A percentile compares a stretch with the other conserved stretches of the same genome.
Conservation (phyloP, 2,113 vertebrate species). For the Mola mola region DNA sequence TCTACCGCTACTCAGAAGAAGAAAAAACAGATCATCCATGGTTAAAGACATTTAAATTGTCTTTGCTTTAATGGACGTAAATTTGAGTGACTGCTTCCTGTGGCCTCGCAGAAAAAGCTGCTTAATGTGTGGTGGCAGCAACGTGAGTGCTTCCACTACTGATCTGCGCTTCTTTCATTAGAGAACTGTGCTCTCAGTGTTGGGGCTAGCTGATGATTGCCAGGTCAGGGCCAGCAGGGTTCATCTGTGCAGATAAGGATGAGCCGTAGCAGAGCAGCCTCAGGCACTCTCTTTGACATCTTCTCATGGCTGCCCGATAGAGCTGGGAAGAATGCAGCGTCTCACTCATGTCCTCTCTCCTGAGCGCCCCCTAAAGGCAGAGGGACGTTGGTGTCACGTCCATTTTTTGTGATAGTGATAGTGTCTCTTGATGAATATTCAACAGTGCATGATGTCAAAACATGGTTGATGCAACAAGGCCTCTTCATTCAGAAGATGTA, state of each 20-base stretch:
- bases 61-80: slow-evolving; percentile 36
- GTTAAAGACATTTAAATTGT: slow-evolving; percentile 35
- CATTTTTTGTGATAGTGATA: no score
- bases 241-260: slow-evolving; percentile 75
- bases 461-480: slow-evolving; percentile 54
- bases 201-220: slow-evolving; percentile 67
- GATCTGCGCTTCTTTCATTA: slow-evolving; percentile 70
- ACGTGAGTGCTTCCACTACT: slow-evolving; percentile 45
- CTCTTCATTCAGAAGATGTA: slow-evolving; percentile 31
- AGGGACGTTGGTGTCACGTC: neutral
- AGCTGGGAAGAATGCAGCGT: slow-evolving; percentile 58
- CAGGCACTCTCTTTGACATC: slow-evolving; percentile 68
- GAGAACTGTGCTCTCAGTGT: slow-evolving; percentile 29
- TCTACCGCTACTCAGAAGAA: neutral
- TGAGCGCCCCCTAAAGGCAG: neutral
- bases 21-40: slow-evolving; percentile 7
- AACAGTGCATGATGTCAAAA: slow-evolving; percentile 36
- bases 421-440: slow-evolving; percentile 65
- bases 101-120: slow-evolving; percentile 43
- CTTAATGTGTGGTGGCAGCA: slow-evolving; percentile 50
- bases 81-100: slow-evolving; percentile 52
- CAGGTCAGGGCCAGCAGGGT: slow-evolving; percentile 73
- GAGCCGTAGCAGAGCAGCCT: slow-evolving; percentile 71
- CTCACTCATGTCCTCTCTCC: slow-evolving; percentile 23
- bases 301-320: slow-evolving; percentile 63